A percentile compares a stretch with the other conserved stretches of the same genome.
Conservation (phyloP, 1,140 invertebrate species). For the Drosophila varians region DNA sequence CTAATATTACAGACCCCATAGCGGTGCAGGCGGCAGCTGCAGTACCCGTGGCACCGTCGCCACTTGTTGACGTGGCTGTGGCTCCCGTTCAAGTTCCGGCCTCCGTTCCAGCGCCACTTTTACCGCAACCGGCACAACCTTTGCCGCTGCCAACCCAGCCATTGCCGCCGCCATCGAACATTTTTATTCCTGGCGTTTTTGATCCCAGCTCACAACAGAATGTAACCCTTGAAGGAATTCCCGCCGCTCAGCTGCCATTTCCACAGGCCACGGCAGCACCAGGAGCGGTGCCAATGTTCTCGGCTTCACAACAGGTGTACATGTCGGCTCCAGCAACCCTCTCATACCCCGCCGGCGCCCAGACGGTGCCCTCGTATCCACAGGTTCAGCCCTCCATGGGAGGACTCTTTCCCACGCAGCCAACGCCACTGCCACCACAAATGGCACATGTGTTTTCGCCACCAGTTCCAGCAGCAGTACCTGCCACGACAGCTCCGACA, state of each 20-base stretch:
- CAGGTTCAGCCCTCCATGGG: conserved; percentile 80
- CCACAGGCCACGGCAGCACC: conserved; percentile 64
- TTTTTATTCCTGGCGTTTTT: conserved; percentile 66
- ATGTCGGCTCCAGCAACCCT: conserved; percentile 73
- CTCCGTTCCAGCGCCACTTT: neutral
- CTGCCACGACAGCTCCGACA: conserved; percentile 6
- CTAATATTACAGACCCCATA: conserved; percentile 23
- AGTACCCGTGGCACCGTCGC: neutral
- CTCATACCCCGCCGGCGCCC: conserved; percentile 71
- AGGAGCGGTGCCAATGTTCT: conserved; percentile 40
- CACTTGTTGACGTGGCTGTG: conserved; percentile 5
- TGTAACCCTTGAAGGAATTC: conserved; percentile 54
- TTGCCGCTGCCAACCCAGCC: conserved; percentile 21
- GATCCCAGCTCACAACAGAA: conserved; percentile 48
- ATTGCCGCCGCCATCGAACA: conserved; percentile 56
- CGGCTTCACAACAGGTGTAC: conserved; percentile 62
- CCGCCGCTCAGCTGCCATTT: conserved; percentile 64
- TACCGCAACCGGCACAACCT: conserved; percentile 8
- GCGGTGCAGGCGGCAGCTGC: neutral
- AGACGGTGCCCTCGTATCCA: conserved; percentile 78
- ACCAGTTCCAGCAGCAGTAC: conserved; percentile 13
- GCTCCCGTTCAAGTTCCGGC: conserved; percentile 10
- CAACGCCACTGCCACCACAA: conserved; percentile 76
- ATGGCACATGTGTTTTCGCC: conserved; percentile 66
- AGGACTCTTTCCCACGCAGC: conserved; percentile 70